Conservation (phyloP, 2,797 vertebrate genomes). For the Okamejei kenojei region DNA sequence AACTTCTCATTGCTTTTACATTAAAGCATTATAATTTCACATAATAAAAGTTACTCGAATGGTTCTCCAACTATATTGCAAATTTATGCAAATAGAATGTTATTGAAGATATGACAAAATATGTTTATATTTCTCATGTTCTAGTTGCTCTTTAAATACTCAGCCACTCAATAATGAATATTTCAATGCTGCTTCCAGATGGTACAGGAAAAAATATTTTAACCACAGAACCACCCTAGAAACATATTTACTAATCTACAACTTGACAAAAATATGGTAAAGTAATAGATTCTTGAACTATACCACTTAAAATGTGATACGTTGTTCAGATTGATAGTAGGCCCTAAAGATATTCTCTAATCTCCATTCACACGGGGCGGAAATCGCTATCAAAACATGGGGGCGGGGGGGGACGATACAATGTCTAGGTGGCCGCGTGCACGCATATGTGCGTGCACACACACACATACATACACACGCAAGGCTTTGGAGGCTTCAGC, state of each 20-base stretch:
- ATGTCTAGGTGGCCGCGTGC: too few relatives aligned
- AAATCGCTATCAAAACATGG: too few relatives aligned
- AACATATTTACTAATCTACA: neutral
- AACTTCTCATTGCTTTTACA: neutral
- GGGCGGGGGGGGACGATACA: too few relatives aligned
- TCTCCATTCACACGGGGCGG: neutral
- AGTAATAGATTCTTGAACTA: neutral
- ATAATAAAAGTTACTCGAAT: neutral
- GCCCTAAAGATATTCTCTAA: neutral
- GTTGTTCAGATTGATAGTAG: neutral
- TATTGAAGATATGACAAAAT: neutral
- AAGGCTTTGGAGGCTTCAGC: too few relatives aligned
- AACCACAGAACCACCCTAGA: neutral
- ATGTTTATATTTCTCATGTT: neutral
- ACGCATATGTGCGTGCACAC: too few relatives aligned
- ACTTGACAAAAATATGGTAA: neutral
- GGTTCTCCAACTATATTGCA: neutral
- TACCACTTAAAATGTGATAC: neutral
- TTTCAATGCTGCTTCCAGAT: neutral
- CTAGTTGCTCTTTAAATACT: neutral
- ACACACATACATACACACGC: too few relatives aligned
- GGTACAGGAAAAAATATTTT: neutral
- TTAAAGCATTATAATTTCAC: neutral
- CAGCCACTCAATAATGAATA: neutral
- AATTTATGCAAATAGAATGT: neutral